Base-by-base conservation (phyloP, 2,888 invertebrate genomes). In the Dryocosmus kuriphilus region DNA sequence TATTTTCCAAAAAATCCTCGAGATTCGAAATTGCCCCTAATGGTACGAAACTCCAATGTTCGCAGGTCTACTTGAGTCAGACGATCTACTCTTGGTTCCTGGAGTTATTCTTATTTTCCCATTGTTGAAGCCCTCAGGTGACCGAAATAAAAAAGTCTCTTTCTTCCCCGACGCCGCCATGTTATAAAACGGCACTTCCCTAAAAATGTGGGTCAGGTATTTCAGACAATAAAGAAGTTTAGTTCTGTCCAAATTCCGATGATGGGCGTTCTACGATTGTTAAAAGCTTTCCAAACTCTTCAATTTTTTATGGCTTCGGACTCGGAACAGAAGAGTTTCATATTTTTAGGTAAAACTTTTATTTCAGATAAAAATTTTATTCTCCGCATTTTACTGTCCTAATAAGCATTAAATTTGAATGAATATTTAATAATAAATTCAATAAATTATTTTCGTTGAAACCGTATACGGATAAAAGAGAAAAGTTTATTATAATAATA, bases 1-100 rank as follows among this genome's bases (percentile, higher is more conserved):
- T 35, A 67, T 61, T 77, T 79, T 76, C 60, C 63, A 75, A 76
- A 62, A 79, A 79, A 75, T 71, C 71, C 65, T 77, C 75, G 63
- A 63, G 57, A 77, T 76, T 74, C 30, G 41, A 57, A 75, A 77
- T 77, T 77, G 71, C 61, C 67, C 71, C 55, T 79, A 65, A 79
- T 71, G 78, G 75, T 67, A 46, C 60, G 11, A 30, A 51, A 71
- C 27, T n/a, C 24, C 27, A 71, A 22, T 71, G 71, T 30, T 71
- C 71, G 30, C 71, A 51, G 71, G 51, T 71, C 51, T 30, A 71
- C 71, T 71, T 71, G 30, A 71, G 19, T 51, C 30, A 46, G 30
- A n/a, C 71, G 71, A 71, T 71, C 71, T 71, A 71, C 51, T 67
- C 41, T 67, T 46, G 19, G 51, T 51, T 51, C 57, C n/a, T 51